These are phyloP conservation scores for Sarotherodon lohbergeri DNA, from an alignment of 2,113 vertebrate species.

Conservation along the genomic window DNA sequence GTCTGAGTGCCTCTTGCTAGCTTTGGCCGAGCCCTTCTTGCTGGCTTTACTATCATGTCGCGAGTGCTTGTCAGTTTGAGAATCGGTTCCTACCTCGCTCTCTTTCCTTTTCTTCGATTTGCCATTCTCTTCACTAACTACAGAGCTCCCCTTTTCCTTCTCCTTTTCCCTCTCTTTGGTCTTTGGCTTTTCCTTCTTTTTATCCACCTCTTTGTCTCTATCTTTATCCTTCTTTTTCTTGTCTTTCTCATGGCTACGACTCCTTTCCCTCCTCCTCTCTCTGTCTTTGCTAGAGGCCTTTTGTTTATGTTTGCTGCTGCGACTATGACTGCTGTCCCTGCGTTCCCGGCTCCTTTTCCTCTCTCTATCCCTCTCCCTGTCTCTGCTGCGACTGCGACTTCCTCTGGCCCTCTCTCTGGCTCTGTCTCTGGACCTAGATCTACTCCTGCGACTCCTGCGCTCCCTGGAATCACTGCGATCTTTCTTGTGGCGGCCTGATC, in stretches of 20 bases:
- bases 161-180: constrained; percentile 78
- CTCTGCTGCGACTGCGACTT: constrained; percentile 80
- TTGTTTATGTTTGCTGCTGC: constrained; percentile 82
- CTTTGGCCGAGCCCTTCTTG: constrained; percentile 84
- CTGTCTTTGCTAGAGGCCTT: constrained; percentile 86
- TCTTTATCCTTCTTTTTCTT: constrained; percentile 89
- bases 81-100: constrained; percentile 78
- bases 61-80: constrained; percentile 80
- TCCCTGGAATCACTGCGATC: constrained; percentile 82
- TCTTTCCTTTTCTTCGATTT: constrained; percentile 90
- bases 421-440: constrained; percentile 64
- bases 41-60: constrained; percentile 83
- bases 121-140: constrained; percentile 77
- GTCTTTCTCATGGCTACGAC: constrained; percentile 85
- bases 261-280: constrained; percentile 75
- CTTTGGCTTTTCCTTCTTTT: constrained; percentile 85
- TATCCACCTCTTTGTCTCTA: constrained; percentile 78
- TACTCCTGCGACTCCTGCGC: constrained; percentile 76
- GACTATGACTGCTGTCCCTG: constrained; percentile 77
- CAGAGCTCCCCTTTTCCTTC: constrained; percentile 68
- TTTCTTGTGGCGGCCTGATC: constrained; percentile 72
- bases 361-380: constrained; percentile 63
- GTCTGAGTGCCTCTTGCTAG: constrained; percentile 86
- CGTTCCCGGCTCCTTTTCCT: constrained; percentile 76
- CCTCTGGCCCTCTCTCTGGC: constrained; percentile 75